Base-by-base conservation (phyloP, 2,797 vertebrate species). In the Champsocephalus gunnari region DNA sequence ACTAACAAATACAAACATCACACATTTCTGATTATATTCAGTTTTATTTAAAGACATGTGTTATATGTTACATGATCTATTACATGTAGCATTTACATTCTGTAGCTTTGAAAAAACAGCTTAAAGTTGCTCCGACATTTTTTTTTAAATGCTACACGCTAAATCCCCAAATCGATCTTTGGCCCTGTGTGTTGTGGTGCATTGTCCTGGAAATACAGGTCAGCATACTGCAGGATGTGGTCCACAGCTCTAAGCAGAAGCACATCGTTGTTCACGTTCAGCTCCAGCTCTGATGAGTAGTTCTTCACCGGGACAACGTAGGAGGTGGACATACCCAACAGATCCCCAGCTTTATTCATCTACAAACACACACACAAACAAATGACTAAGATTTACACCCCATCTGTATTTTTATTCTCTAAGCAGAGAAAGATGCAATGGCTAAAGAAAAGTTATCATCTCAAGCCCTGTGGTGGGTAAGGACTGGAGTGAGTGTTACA, bases 281-380 rank as follows among this genome's bases (percentile, higher is more conserved):
- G 80, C 56, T 93, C 81, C 88, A 96, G 75, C 79, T 94, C 90
- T 12, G 89, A 94, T 0, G 89, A 93, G 77, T 95, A 96, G 91
- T 95, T 96, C 89, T 94, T 95, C 91, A 96, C 94, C 12, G 96
- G 95, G 65, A 96, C 69, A n/a, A 97, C 94, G 90, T 93, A 96
- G 87, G 93, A 95, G 54, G 89, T 83, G 80, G 94, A 91, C 93
- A 96, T 95, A 47, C 95, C 95, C 88, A 96, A 83, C 73, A 94
- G 91, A 72, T 65, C 79, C 19, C 79, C 94, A 24, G 94, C 93
- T 84, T 92, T 87, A 53, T 2, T 14, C 64, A 96, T 93, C 95
- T 96, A 70, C 67, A 88, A 59, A 87, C 56, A 88, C 57, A 53
- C 9, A 53, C 57, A 53, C 9, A 53, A 9, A 55, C 9, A 50